A percentile compares a stretch with the other conserved stretches of the same genome.
These are phyloP conservation scores for Helicolenus hilgendorfi DNA, from an alignment of 2,797 vertebrate species.

Conservation along the genomic window DNA sequence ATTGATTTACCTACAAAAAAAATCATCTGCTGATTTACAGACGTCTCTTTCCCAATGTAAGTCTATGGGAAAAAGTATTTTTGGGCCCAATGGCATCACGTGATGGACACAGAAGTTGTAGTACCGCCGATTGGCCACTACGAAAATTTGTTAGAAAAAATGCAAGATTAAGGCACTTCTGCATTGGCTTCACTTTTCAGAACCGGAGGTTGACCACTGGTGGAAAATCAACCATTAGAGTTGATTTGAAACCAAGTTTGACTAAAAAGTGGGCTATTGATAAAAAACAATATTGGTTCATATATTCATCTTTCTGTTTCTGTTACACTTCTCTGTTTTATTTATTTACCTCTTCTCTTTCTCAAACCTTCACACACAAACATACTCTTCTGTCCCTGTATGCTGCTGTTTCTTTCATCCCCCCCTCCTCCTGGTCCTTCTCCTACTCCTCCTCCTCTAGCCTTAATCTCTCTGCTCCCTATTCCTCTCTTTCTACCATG, in stretches of 20 bases:
- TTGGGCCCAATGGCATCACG: too few species aligned
- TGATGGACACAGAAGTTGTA: too few species aligned
- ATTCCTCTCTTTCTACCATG: constrained; percentile 5
- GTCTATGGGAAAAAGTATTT: too few species aligned
- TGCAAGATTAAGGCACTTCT: accelerated
- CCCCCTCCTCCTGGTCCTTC: background rate
- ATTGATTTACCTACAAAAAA: too few species aligned
- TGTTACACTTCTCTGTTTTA: background rate
- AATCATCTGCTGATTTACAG: too few species aligned
- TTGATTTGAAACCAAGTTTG: too few species aligned
- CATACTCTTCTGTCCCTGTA: background rate
- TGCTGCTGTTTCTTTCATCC: background rate
- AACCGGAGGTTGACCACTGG: too few species aligned
- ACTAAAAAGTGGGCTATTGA: background rate
- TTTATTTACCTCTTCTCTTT: background rate
- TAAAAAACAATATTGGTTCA: background rate
- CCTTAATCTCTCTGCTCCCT: constrained; percentile 29
- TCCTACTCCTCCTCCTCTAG: too few species aligned
- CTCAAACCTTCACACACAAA: background rate
- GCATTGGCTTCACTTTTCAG: background rate
- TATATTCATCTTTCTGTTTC: too few species aligned
- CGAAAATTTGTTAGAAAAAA: too few species aligned
- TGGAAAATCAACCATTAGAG: background rate
- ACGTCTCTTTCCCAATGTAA: too few species aligned
- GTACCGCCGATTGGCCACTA: too few species aligned